phyloP scores from a whole-genome alignment of 2,797 vertebrate genomes.

The Acropternis orthonyx region DNA sequence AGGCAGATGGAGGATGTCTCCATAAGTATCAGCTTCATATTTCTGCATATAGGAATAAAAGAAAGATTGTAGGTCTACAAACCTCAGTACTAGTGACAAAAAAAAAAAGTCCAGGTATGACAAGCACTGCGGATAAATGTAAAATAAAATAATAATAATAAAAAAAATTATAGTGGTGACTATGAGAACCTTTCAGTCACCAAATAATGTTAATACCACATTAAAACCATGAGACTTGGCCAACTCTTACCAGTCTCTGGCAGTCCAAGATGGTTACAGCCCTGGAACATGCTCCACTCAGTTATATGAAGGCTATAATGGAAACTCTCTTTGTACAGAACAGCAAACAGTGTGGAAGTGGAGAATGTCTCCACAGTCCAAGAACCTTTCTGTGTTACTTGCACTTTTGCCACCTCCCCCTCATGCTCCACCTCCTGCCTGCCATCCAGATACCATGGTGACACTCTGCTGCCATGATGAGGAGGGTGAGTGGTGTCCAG shows the following conservation, averaged over 20 bases:
- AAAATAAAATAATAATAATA: background rate
- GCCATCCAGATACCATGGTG: background rate
- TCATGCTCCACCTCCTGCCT: background rate
- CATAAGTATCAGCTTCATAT: background rate
- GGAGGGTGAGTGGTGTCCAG: background rate
- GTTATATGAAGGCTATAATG: background rate
- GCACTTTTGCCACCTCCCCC: background rate
- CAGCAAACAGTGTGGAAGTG: background rate
- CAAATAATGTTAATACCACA: background rate
- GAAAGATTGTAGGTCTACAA: background rate
- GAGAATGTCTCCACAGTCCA: background rate
- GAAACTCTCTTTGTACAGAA: background rate
- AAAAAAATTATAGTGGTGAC: background rate
- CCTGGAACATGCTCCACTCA: background rate
- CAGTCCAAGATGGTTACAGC: slow-evolving; percentile 17
- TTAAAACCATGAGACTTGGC: background rate
- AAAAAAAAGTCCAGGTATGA: background rate
- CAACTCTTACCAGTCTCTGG: background rate
- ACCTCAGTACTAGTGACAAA: background rate
- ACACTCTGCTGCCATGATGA: background rate
- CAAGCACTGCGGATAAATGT: background rate
- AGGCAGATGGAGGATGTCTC: background rate
- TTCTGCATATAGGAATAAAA: background rate
- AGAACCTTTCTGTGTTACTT: background rate
- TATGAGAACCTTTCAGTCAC: background rate